phyloP scores from a whole-genome alignment of 2,797 vertebrate genomes.

The Lepilemur septentrionalis region DNA sequence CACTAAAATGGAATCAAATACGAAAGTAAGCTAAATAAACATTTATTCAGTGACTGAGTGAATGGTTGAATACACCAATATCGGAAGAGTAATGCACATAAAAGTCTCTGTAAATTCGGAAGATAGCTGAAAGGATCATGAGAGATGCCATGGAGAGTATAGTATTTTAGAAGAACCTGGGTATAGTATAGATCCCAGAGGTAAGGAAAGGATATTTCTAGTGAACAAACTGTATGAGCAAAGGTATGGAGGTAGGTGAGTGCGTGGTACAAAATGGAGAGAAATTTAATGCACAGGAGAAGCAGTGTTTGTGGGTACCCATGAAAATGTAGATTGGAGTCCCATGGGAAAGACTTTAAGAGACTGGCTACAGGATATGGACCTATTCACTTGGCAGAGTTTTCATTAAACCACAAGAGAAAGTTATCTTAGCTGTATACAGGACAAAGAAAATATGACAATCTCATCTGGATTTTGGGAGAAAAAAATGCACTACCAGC shows the following conservation, averaged over 20 bases:
- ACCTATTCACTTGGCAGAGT: neutral
- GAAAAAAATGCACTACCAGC: neutral
- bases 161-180: neutral
- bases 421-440: neutral
- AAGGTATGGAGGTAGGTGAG: neutral
- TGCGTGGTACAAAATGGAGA: neutral
- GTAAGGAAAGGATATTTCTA: neutral
- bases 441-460: neutral
- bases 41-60: neutral
- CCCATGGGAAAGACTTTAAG: neutral
- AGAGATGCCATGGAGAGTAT: neutral
- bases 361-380: neutral
- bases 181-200: neutral
- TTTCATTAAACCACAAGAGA: neutral
- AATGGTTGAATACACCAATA: neutral
- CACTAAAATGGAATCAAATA: neutral
- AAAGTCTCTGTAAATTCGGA: neutral
- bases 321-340: neutral
- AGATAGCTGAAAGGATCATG: neutral
- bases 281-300: neutral
- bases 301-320: neutral
- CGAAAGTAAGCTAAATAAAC: neutral
- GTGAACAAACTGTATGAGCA: neutral
- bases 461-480: neutral
- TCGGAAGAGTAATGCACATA: neutral